A percentile compares a stretch with the other conserved stretches of the same genome.
Conservation (phyloP, 1,140 invertebrate genomes). For the Pseudachorutes palmiensis region DNA sequence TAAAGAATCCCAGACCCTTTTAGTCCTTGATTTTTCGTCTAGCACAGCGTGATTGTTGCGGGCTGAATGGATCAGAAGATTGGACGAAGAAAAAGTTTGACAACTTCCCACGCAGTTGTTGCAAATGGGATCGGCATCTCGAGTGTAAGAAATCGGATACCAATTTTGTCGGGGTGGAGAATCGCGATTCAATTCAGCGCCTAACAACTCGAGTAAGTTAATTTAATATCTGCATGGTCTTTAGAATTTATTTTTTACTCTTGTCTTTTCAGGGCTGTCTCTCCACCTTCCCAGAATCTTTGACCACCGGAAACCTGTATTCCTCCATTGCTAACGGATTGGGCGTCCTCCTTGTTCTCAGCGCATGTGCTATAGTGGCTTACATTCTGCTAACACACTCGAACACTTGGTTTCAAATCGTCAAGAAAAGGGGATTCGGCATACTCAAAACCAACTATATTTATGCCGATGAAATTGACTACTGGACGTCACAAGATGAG, state of each 20-base stretch:
- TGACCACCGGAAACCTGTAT: too few relatives aligned
- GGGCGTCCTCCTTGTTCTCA: neutral
- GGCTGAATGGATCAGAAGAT: neutral
- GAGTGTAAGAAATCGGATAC: neutral
- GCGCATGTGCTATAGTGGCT: too few relatives aligned
- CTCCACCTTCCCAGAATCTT: neutral
- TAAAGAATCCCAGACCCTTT: neutral
- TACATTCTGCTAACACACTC: too few relatives aligned
- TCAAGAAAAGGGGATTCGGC: too few relatives aligned
- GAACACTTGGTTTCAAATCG: too few relatives aligned
- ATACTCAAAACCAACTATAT: too few relatives aligned
- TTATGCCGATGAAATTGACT: too few relatives aligned
- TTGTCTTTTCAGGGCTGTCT: constrained; percentile 1
- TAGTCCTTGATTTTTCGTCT: neutral
- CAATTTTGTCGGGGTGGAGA: constrained; percentile 1
- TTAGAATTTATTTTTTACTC: neutral
- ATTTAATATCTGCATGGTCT: neutral
- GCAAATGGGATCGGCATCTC: neutral
- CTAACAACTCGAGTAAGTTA: too few relatives aligned
- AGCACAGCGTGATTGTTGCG: constrained; percentile 4
- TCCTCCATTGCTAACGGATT: neutral
- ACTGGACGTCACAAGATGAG: too few relatives aligned
- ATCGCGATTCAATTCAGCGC: too few relatives aligned
- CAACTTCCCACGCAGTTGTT: neutral
- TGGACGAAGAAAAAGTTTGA: neutral